These are phyloP conservation scores for Patagioenas fasciata DNA, from an alignment of 2,113 vertebrate genomes.

Conservation along the genomic window DNA sequence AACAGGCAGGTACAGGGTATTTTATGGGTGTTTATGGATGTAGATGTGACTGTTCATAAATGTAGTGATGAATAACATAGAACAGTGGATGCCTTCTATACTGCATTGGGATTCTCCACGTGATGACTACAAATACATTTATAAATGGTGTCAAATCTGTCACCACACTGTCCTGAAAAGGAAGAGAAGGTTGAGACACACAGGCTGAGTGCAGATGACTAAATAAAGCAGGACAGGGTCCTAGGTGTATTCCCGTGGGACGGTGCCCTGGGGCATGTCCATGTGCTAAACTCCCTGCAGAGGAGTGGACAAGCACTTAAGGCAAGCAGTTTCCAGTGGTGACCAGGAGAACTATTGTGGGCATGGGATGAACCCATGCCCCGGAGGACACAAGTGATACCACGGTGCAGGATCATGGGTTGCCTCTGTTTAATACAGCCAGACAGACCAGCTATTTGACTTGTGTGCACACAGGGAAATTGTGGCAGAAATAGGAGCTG, in stretches of 20 bases:
- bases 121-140: not conserved
- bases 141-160: not conserved
- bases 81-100: not conserved
- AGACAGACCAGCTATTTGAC: not conserved
- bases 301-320: not conserved
- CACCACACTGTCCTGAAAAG: not conserved
- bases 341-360: accelerated
- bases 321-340: not conserved
- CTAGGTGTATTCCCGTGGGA: not conserved
- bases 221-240: not conserved
- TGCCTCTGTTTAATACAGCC: not conserved
- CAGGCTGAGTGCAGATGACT: not conserved
- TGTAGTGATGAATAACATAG: not conserved
- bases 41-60: not conserved
- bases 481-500: not conserved
- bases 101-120: not conserved
- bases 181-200: not conserved
- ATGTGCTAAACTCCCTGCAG: not conserved
- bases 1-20: not conserved
- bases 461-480: not conserved
- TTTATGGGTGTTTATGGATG: not conserved
- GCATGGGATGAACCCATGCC: accelerated
- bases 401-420: accelerated
- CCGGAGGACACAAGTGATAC: not conserved
- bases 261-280: not conserved